These are phyloP conservation scores for Latheticus oryzae DNA, from an alignment of 2,888 invertebrate genomes.

Conservation along the genomic window DNA sequence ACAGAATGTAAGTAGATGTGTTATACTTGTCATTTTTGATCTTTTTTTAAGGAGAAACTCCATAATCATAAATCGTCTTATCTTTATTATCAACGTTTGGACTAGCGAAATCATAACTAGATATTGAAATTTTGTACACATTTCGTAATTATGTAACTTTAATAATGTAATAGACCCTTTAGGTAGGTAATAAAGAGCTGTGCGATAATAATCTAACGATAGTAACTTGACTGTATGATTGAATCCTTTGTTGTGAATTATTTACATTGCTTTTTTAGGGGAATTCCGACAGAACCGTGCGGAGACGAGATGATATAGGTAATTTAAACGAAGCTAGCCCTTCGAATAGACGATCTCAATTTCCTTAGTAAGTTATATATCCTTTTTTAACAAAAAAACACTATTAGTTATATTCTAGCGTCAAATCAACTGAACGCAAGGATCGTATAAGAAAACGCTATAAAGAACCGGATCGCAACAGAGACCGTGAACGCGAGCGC, in stretches of 20 bases:
- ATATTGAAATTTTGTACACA: conserved; percentile 26
- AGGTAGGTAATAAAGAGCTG: conserved; percentile 20
- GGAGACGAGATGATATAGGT: conserved; percentile 60
- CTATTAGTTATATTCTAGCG: conserved; percentile 21
- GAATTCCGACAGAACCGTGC: conserved; percentile 56
- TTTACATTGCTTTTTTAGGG: conserved; percentile 53
- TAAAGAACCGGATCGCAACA: conserved; percentile 59
- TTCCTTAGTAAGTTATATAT: conserved; percentile 54
- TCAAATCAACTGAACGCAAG: conserved; percentile 56
- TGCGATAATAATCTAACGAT: conserved; percentile 9
- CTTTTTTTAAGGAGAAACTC: conserved; percentile 44
- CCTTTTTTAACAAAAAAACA: neutral
- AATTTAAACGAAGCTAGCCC: conserved; percentile 53
- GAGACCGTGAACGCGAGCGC: conserved; percentile 58
- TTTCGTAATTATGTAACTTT: conserved; percentile 25
- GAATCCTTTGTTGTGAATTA: conserved; percentile 27
- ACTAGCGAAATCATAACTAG: conserved; percentile 21
- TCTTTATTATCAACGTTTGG: conserved; percentile 33
- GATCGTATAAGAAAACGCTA: conserved; percentile 61
- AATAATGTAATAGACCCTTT: conserved; percentile 4
- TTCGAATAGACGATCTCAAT: conserved; percentile 56
- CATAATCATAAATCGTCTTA: conserved; percentile 39
- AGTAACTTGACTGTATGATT: conserved; percentile 6
- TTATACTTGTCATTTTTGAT: conserved; percentile 45
- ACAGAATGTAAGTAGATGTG: conserved; percentile 59